phyloP scores from a whole-genome alignment of 2,888 invertebrate species.

The Tenthredo amoena region DNA sequence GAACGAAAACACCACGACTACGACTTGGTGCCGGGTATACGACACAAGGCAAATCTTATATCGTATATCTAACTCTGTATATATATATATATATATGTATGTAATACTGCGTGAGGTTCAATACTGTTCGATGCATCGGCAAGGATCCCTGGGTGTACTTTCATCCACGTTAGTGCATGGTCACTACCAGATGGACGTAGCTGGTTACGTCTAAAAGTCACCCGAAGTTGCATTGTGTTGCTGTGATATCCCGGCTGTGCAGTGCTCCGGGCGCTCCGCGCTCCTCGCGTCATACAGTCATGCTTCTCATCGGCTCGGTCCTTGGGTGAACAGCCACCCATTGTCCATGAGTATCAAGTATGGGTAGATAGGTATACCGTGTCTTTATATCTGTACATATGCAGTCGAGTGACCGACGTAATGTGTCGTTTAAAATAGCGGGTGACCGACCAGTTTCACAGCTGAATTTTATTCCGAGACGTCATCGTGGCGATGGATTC shows the following conservation, averaged over 20 bases:
- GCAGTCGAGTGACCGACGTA: neutral
- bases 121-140: neutral
- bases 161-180: slow-evolving; percentile 26
- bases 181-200: slow-evolving; percentile 42
- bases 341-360: slow-evolving; percentile 23
- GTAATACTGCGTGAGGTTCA: neutral
- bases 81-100: no score
- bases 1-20: neutral
- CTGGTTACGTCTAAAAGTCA: slow-evolving; percentile 46
- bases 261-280: neutral
- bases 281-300: neutral
- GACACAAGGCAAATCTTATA: slow-evolving; percentile 16
- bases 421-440: slow-evolving; percentile 21
- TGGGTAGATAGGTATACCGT: neutral
- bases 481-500: neutral
- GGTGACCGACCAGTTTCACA: neutral
- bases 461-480: neutral
- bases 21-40: neutral
- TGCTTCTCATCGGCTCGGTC: slow-evolving; percentile 16
- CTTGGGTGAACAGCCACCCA: slow-evolving; percentile 39
- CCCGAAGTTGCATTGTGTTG: slow-evolving; percentile 32
- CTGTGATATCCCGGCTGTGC: slow-evolving; percentile 12
- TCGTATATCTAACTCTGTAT: neutral
- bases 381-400: slow-evolving; percentile 1
- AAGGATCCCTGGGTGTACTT: neutral